Percentiles rank a stretch among this genome's conserved stretches.
phyloP scores from a whole-genome alignment of 2,888 invertebrate genomes.

The Caenorhabditis panamensis region DNA sequence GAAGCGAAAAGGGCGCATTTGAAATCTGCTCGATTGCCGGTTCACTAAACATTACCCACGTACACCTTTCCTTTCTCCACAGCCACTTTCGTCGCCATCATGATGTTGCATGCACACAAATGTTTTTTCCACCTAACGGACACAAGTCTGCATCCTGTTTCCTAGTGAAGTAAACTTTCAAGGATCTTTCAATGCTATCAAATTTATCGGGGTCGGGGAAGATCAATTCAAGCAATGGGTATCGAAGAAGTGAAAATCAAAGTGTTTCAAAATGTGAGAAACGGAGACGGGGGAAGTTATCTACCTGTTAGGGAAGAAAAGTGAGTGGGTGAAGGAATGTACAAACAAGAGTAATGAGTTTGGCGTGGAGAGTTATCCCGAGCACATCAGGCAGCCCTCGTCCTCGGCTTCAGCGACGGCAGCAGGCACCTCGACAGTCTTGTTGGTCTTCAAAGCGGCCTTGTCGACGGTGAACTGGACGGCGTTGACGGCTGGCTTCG shows the following conservation, averaged over 20 bases:
- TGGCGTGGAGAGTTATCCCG: slow-evolving; percentile 64
- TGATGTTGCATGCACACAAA: slow-evolving; percentile 37
- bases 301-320: slow-evolving; percentile 13
- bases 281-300: background rate
- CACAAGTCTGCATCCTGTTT: slow-evolving; percentile 9
- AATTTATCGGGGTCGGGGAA: background rate
- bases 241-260: slow-evolving; percentile 1
- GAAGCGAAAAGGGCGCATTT: slow-evolving; percentile 48
- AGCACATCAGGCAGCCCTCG: slow-evolving; percentile 80
- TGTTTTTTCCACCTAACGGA: background rate
- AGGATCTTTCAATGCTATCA: background rate
- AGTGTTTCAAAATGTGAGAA: background rate
- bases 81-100: slow-evolving; percentile 36
- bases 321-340: slow-evolving; percentile 30
- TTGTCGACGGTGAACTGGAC: slow-evolving; percentile 99
- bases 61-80: slow-evolving; percentile 25
- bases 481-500: slow-evolving; percentile 95
- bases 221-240: slow-evolving; percentile 10
- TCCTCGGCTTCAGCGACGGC: slow-evolving; percentile 57
- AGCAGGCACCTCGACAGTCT: slow-evolving; percentile 27
- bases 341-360: slow-evolving; percentile 25
- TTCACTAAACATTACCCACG: slow-evolving; percentile 61
- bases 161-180: background rate
- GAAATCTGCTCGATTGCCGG: slow-evolving; percentile 59
- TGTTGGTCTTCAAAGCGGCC: slow-evolving; percentile 82